Evolutionary conservation across 1,140 invertebrate species (phyloP).

Genomic region (Teleopsis dalmanni): DNA sequence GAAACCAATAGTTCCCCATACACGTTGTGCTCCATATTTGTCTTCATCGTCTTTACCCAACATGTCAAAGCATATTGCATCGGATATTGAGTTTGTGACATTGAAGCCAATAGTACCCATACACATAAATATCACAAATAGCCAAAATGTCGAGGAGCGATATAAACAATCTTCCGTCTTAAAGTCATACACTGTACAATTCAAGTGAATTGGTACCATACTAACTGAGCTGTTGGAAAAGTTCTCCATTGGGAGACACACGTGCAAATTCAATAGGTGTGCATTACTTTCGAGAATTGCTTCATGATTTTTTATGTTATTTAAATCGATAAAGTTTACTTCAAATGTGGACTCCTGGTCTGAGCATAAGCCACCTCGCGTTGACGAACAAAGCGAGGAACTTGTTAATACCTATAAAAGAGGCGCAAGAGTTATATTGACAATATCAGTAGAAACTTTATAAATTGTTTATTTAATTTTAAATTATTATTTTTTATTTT

Average conservation of each 20-base stretch:
- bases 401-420: no score
- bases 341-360: not conserved
- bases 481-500: no score
- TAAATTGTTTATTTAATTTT: no score
- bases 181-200: not conserved
- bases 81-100: constrained; percentile 66
- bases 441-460: no score
- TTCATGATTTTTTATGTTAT: no score
- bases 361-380: not conserved
- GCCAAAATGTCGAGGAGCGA: constrained; percentile 57
- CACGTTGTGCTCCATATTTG: constrained; percentile 66
- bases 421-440: no score
- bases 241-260: no score
- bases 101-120: constrained; percentile 68
- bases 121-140: constrained; percentile 61
- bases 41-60: constrained; percentile 57
- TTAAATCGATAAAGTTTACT: constrained; percentile 5
- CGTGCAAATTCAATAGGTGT: no score
- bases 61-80: constrained; percentile 74
- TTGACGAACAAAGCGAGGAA: not conserved
- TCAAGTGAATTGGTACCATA: not conserved
- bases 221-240: no score
- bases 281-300: no score
- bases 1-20: constrained; percentile 73
- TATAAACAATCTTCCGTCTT: constrained; percentile 46